phyloP scores from a whole-genome alignment of 2,888 invertebrate genomes.

The Dendrolimus houi region DNA sequence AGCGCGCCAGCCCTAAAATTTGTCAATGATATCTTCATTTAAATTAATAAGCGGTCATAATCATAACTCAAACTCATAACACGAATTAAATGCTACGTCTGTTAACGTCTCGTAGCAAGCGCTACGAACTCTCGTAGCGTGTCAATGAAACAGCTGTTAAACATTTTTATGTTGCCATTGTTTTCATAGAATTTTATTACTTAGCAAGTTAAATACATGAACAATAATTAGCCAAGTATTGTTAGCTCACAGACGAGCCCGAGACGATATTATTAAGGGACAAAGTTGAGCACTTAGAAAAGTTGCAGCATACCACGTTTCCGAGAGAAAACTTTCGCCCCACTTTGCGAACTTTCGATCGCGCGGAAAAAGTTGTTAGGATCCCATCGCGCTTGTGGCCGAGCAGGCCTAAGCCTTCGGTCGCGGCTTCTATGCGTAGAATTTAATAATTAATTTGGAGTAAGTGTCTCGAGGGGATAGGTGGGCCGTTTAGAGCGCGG shows the following conservation, averaged over 20 bases:
- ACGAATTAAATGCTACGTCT: constrained; percentile 2
- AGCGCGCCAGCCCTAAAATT: not conserved
- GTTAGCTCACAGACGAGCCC: constrained; percentile 36
- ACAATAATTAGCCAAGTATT: constrained; percentile 34
- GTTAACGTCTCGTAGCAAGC: not conserved
- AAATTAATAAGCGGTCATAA: not conserved
- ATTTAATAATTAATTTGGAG: constrained; percentile 56
- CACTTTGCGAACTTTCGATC: constrained; percentile 12
- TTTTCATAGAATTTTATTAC: not conserved
- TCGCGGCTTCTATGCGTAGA: constrained; percentile 35
- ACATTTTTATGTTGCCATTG: not conserved
- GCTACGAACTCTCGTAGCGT: constrained; percentile 1
- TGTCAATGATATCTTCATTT: not conserved
- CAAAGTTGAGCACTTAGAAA: constrained; percentile 43
- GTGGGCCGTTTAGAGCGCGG: constrained; percentile 44
- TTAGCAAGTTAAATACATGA: constrained; percentile 7
- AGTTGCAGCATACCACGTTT: constrained; percentile 31
- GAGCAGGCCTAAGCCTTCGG: constrained; percentile 19
- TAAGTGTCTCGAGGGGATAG: constrained; percentile 56
- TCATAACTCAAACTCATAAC: not conserved
- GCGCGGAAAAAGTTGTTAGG: constrained; percentile 20
- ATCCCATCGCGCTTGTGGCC: constrained; percentile 16
- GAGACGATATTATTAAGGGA: constrained; percentile 43
- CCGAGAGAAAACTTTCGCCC: constrained; percentile 15
- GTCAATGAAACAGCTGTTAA: not conserved